A percentile compares a stretch with the other conserved stretches of the same genome.
Conservation (phyloP, 2,113 vertebrate genomes). For the Brachyistius frenatus region DNA sequence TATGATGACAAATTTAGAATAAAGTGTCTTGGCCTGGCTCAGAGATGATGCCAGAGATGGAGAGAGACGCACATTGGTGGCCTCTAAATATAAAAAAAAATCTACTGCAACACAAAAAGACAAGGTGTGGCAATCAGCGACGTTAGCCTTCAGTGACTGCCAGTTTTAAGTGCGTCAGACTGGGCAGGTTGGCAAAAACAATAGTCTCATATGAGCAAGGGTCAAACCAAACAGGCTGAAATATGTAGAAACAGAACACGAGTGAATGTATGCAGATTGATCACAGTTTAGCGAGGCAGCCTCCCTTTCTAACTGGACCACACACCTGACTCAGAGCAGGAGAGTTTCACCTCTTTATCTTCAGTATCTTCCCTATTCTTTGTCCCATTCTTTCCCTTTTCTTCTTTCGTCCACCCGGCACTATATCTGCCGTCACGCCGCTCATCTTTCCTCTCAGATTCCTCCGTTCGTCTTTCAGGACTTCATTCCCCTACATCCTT, state of each 20-base stretch:
- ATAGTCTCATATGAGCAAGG: neutral
- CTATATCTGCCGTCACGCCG: neutral
- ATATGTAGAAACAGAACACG: neutral
- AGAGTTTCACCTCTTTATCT: neutral
- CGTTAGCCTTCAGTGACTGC: neutral
- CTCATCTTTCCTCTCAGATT: conserved; percentile 13
- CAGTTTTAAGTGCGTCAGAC: no score
- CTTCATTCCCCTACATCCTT: neutral
- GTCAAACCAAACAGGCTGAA: conserved; percentile 23
- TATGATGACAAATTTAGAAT: no score
- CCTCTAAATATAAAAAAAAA: no score
- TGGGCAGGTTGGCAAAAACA: neutral
- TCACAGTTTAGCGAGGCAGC: no score
- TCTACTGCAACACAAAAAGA: no score
- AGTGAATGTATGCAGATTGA: no score
- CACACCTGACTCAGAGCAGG: conserved; percentile 1
- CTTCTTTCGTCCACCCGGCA: conserved; percentile 9
- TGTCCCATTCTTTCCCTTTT: neutral
- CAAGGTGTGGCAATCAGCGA: no score
- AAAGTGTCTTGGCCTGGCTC: no score
- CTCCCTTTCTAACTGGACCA: neutral
- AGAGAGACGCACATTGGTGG: no score
- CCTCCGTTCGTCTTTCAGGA: conserved; percentile 8
- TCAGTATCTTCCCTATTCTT: neutral
- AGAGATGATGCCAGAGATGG: no score